phyloP scores from a whole-genome alignment of 2,888 invertebrate genomes.

The Agriopis leucophaearia region DNA sequence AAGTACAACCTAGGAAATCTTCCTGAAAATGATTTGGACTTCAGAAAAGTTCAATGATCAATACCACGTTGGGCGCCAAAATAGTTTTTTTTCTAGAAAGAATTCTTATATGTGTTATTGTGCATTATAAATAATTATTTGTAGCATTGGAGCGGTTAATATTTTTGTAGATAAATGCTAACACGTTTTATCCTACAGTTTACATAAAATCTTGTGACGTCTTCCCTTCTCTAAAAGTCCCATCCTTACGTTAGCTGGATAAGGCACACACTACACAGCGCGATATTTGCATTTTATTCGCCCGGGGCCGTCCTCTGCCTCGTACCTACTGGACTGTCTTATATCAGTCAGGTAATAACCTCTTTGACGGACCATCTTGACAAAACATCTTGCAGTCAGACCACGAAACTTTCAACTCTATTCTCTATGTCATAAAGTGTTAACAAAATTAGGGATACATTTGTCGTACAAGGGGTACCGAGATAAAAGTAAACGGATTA shows the following conservation, averaged over 20 bases:
- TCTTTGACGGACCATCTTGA: constrained; percentile 76
- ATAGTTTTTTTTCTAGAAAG: background rate
- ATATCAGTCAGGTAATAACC: constrained; percentile 85
- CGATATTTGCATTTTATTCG: constrained; percentile 83
- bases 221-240: constrained; percentile 50
- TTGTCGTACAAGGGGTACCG: constrained; percentile 71
- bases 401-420: constrained; percentile 33
- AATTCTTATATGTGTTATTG: too few species aligned
- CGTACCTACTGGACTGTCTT: constrained; percentile 62
- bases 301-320: constrained; percentile 63
- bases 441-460: constrained; percentile 34
- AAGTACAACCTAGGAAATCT: too few species aligned
- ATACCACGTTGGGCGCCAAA: constrained; percentile 1
- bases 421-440: constrained; percentile 31
- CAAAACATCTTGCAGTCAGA: constrained; percentile 38
- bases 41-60: background rate
- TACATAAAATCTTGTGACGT: background rate
- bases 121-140: background rate
- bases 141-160: background rate
- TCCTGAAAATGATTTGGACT: background rate
- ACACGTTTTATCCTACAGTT: background rate
- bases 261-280: constrained; percentile 64
- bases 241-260: constrained; percentile 56
- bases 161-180: background rate
- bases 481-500: constrained; percentile 85